phyloP scores from a whole-genome alignment of 2,113 vertebrate genomes.

The Mugil cephalus region DNA sequence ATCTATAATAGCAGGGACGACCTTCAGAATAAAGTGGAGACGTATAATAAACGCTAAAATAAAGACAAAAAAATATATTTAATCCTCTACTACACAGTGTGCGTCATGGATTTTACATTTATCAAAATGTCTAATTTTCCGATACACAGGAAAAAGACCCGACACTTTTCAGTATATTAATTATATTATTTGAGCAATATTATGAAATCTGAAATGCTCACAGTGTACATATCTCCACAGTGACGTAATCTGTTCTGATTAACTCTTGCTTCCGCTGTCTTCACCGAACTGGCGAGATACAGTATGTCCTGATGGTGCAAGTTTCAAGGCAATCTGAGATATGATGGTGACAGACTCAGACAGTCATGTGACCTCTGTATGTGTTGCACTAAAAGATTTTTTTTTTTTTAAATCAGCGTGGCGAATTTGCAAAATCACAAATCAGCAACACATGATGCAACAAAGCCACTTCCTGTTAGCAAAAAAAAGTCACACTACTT shows the following conservation, averaged over 20 bases:
- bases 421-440: not conserved
- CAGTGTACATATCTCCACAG: not conserved
- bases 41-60: too few relatives aligned
- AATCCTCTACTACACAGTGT: too few relatives aligned
- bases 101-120: too few relatives aligned
- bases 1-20: too few relatives aligned
- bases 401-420: slow-evolving; percentile 9
- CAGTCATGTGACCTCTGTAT: slow-evolving; percentile 5
- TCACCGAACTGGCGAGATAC: slow-evolving; percentile 10
- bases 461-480: slow-evolving; percentile 27
- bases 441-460: not conserved
- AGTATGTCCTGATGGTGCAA: not conserved
- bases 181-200: not conserved
- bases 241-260: not conserved
- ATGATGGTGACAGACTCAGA: not conserved
- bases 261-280: not conserved
- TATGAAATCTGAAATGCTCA: not conserved
- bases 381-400: not conserved
- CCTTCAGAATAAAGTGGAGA: too few relatives aligned
- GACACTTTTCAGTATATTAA: too few relatives aligned
- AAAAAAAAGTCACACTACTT: not conserved
- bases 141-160: too few relatives aligned
- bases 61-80: too few relatives aligned
- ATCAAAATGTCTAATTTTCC: too few relatives aligned
- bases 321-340: not conserved